phyloP scores from a whole-genome alignment of 2,797 vertebrate species.

The Smutsia temminckii region DNA sequence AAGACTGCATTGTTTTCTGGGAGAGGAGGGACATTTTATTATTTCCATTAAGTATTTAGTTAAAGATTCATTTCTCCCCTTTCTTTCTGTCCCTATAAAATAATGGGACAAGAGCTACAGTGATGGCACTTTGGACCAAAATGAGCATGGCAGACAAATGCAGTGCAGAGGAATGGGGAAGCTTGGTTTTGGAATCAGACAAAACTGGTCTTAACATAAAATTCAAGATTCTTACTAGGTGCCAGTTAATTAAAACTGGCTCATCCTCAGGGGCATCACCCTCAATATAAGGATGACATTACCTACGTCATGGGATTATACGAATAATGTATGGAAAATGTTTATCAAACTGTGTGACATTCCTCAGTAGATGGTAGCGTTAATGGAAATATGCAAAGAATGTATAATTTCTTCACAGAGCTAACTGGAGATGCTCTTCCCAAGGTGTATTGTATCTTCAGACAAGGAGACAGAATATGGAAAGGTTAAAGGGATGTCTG shows the following conservation, averaged over 20 bases:
- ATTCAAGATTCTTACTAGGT: background rate
- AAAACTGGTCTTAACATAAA: background rate
- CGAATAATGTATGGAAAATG: background rate
- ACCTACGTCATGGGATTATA: background rate
- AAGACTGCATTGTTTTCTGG: background rate
- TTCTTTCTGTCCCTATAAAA: background rate
- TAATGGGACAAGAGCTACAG: background rate
- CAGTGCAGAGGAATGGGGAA: too few relatives aligned
- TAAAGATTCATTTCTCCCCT: background rate
- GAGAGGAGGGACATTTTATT: background rate
- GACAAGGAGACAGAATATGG: background rate
- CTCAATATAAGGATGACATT: background rate
- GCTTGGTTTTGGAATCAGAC: background rate
- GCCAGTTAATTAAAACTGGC: background rate
- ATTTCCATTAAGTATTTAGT: conserved; percentile 1
- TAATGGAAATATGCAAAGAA: background rate
- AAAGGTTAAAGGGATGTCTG: background rate
- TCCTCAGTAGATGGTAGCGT: background rate
- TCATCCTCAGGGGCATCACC: background rate
- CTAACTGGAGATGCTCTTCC: background rate
- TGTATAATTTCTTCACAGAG: background rate
- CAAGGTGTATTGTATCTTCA: background rate
- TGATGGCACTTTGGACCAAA: background rate
- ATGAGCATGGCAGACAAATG: background rate
- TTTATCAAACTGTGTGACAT: background rate